Percentiles rank a stretch among this genome's conserved stretches.
These are phyloP conservation scores for Aporophyla nigra DNA, from an alignment of 2,888 invertebrate genomes.

Conservation along the genomic window DNA sequence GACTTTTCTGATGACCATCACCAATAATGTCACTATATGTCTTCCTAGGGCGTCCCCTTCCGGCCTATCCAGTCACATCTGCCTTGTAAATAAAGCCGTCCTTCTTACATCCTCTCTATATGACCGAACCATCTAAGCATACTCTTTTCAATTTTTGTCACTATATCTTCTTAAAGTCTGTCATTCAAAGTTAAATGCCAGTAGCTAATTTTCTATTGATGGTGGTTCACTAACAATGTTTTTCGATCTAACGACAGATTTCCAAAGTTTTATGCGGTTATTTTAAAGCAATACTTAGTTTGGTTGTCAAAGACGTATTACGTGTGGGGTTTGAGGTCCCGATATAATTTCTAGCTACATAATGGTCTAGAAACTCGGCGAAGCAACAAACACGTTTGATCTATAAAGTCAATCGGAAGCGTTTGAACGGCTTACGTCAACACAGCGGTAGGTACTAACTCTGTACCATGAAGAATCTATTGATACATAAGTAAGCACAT, in stretches of 20 bases:
- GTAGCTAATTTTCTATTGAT: neutral
- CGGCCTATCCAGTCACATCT: no score
- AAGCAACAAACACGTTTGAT: slow-evolving; percentile 26
- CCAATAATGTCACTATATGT: no score
- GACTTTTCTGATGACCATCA: no score
- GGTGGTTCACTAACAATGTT: neutral
- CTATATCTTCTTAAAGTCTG: no score
- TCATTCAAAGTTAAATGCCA: neutral
- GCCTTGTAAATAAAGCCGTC: no score
- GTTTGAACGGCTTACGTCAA: slow-evolving; percentile 16
- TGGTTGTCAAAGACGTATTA: neutral
- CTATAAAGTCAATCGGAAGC: slow-evolving; percentile 26
- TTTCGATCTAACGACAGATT: neutral
- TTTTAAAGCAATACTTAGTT: neutral
- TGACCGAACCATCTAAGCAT: no score
- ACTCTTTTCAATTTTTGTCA: no score
- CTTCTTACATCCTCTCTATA: no score
- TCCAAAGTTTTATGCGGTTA: neutral
- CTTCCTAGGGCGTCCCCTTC: no score
- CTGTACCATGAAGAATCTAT: slow-evolving; percentile 12
- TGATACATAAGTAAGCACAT: neutral
- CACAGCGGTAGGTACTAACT: neutral
- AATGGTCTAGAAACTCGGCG: slow-evolving; percentile 6
- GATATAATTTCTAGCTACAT: neutral
- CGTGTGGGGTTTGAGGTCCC: neutral